Conservation (phyloP, 1,140 invertebrate genomes). For the Solenopsis fugax region DNA sequence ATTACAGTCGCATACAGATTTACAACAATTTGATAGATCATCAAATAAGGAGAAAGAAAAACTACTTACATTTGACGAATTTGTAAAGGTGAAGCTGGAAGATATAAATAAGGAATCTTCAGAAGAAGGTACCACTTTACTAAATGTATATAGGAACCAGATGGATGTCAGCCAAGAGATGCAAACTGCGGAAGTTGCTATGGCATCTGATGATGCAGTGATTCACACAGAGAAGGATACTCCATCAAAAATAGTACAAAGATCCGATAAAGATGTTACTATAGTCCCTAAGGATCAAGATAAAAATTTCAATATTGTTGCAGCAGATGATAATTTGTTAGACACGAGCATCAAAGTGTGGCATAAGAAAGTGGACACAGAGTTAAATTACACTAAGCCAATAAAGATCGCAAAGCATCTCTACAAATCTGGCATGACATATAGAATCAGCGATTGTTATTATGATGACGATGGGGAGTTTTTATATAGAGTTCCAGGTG, state of each 20-base stretch:
- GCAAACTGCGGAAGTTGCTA: not conserved
- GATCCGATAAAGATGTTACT: not conserved
- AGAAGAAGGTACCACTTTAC: constrained; percentile 45
- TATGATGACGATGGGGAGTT: constrained; percentile 92
- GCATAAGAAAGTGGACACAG: constrained; percentile 71
- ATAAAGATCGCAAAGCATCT: constrained; percentile 90
- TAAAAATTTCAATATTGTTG: not conserved
- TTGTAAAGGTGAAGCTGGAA: constrained; percentile 65
- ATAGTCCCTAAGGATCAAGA: not conserved
- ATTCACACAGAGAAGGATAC: not conserved
- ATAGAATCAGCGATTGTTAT: constrained; percentile 91
- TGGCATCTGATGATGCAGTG: not conserved
- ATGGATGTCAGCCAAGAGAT: constrained; percentile 25
- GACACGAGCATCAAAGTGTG: constrained; percentile 74
- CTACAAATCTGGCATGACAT: constrained; percentile 88
- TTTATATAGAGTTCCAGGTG: constrained; percentile 91
- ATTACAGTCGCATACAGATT: not conserved
- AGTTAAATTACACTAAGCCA: constrained; percentile 86
- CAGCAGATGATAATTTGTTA: not conserved
- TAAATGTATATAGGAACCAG: constrained; percentile 53
- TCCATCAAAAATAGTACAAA: not conserved
- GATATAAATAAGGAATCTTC: constrained; percentile 3
- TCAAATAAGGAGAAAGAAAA: not conserved
- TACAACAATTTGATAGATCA: not conserved
- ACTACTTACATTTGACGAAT: constrained; percentile 63